Conservation (phyloP, 2,113 vertebrate genomes). For the Phylloscopus trochilus region DNA sequence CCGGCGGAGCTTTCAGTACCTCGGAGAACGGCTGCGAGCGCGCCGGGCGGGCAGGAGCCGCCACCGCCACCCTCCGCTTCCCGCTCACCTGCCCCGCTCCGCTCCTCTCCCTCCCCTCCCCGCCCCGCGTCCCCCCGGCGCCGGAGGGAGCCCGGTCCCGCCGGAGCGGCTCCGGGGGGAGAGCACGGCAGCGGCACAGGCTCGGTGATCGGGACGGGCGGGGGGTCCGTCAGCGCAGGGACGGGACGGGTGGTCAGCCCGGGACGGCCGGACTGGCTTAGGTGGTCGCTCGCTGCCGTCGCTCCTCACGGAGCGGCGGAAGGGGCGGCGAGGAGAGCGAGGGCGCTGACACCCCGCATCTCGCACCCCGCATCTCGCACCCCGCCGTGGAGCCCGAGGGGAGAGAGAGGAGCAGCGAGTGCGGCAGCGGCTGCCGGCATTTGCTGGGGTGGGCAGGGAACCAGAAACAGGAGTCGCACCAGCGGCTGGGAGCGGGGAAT, state of each 20-base stretch:
- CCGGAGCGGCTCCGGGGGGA: neutral
- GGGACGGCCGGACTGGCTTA: neutral
- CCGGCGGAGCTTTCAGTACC: constrained; percentile 24
- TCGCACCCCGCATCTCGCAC: neutral
- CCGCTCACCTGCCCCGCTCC: neutral
- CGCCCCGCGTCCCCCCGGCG: neutral
- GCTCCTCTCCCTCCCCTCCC: neutral
- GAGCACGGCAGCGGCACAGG: neutral
- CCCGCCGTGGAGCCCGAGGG: neutral
- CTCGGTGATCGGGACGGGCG: neutral
- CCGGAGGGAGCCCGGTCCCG: neutral
- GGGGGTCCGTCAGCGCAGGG: neutral
- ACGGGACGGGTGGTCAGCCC: neutral
- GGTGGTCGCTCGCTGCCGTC: neutral
- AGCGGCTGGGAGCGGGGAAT: neutral
- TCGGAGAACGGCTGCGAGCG: constrained; percentile 16
- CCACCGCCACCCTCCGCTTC: neutral
- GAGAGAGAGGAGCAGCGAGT: neutral
- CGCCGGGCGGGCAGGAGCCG: neutral
- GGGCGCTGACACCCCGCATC: neutral
- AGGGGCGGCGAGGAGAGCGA: neutral
- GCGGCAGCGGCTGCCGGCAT: neutral
- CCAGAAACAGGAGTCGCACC: neutral
- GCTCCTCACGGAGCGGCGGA: neutral
- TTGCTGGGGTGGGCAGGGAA: neutral